Evolutionary conservation across 1,140 invertebrate genomes (phyloP).

Genomic region (Zaprionus ghesquierei): DNA sequence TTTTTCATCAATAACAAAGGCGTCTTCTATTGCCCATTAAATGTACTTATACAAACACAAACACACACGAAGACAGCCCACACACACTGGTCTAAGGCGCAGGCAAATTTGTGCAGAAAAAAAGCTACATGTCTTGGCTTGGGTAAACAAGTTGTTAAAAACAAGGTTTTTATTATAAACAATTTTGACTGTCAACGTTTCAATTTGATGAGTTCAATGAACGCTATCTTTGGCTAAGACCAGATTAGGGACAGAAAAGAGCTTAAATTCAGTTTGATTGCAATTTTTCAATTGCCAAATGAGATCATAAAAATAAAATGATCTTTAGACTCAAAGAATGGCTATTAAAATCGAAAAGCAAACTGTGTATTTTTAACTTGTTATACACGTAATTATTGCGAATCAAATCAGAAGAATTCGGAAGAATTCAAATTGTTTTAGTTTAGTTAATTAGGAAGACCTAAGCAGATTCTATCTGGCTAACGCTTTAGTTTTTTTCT

Average conservation of each 20-base stretch:
- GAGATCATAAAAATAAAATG: not conserved
- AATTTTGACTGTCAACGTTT: not conserved
- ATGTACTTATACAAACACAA: conserved; percentile 27
- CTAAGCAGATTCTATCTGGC: not conserved
- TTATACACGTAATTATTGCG: conserved; percentile 1
- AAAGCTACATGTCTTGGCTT: not conserved
- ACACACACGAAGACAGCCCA: conserved; percentile 3
- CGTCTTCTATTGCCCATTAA: conserved; percentile 49
- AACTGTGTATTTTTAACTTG: not conserved
- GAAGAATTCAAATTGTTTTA: no score
- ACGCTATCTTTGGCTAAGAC: not conserved
- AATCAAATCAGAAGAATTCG: no score
- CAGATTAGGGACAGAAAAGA: not conserved
- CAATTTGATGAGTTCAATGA: not conserved
- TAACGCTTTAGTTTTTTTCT: not conserved
- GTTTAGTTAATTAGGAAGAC: no score
- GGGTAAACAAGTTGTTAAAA: not conserved
- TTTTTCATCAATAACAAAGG: conserved; percentile 71
- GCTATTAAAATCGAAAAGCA: no score
- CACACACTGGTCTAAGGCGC: not conserved
- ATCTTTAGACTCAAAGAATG: not conserved
- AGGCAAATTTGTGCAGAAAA: not conserved
- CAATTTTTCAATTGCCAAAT: not conserved
- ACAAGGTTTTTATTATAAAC: not conserved
- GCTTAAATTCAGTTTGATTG: not conserved